Base-by-base conservation (phyloP, 2,797 vertebrate genomes). In the Notolabrus celidotus region DNA sequence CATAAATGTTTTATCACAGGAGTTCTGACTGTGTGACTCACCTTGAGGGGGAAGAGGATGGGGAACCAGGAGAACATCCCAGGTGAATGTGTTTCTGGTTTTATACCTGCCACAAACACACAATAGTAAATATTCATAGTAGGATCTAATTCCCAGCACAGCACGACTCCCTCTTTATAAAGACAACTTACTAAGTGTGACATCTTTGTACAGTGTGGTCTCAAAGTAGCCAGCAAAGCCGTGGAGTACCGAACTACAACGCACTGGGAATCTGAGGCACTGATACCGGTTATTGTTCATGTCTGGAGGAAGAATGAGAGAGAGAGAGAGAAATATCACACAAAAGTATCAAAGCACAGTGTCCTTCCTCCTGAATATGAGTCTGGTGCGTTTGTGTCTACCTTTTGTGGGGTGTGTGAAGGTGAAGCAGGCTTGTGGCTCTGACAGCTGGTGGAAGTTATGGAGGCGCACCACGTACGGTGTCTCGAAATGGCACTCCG, bases 11-110 rank as follows among this genome's bases (percentile, higher is more conserved):
- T n/a, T n/a, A n/a, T n/a, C n/a, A n/a, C n/a, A n/a, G n/a, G n/a
- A n/a, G n/a, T n/a, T n/a, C n/a, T n/a, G n/a, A n/a, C n/a, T n/a
- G n/a, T n/a, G 2, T 15, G 19, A 75, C 94, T 92, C 90, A 98
- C 97, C 92, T 98, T 98, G 74, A 98, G 94, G 10, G 97, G 97
- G 85, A 98, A 98, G 45, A 98, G 93, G 76, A 98, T 98, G 25
- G 97, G 97, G 86, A 98, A 98, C 97, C 97, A 98, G 3, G 97
- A 98, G 89, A 98, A 98, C 97, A 98, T 98, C 43, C 97, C 97
- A 7, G 96, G 96, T 16, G 97, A 98, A 82, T 98, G 97, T 0
- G 96, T 97, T 17, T 96, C 95, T 54, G 97, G 97, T 78, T 95
- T 96, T 85, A 98, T 98, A 91, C 97, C 97, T 98, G 74, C 7